phyloP scores from a whole-genome alignment of 1,140 invertebrate species.

The Vanessa atalanta region DNA sequence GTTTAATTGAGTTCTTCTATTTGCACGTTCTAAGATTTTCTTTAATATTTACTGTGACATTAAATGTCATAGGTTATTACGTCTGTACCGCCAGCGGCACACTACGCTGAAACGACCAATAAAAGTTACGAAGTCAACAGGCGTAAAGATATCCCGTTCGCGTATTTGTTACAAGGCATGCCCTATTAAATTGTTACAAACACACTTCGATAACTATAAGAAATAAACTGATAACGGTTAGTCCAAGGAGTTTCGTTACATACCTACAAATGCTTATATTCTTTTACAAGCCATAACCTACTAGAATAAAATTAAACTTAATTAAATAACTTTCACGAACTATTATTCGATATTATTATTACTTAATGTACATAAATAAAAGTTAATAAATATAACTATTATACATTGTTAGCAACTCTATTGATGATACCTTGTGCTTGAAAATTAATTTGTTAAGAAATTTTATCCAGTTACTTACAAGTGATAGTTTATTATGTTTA shows the following conservation, averaged over 20 bases:
- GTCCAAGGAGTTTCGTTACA: too few species aligned
- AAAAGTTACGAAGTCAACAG: slow-evolving; percentile 54
- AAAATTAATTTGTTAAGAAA: slow-evolving; percentile 23
- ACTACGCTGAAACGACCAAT: slow-evolving; percentile 47
- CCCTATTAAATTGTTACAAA: slow-evolving; percentile 35
- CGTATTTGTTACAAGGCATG: slow-evolving; percentile 40
- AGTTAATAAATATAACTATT: too few species aligned
- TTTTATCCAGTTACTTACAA: slow-evolving; percentile 46
- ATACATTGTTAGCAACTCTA: too few species aligned
- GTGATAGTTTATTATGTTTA: slow-evolving; percentile 71
- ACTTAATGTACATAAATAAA: too few species aligned
- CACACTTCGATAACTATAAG: slow-evolving; percentile 21
- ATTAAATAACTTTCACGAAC: too few species aligned
- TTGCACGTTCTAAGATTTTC: slow-evolving; percentile 23
- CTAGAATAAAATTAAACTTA: too few species aligned
- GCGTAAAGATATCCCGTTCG: slow-evolving; percentile 52
- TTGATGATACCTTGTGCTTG: too few species aligned
- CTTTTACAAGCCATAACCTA: too few species aligned
- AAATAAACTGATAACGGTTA: background rate
- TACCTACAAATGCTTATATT: too few species aligned
- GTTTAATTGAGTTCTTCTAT: slow-evolving; percentile 15
- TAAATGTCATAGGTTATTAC: slow-evolving; percentile 55
- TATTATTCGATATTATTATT: too few species aligned
- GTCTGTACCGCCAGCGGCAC: slow-evolving; percentile 44
- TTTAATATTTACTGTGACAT: slow-evolving; percentile 35